Conservation (phyloP, 1,140 invertebrate genomes). For the Cyclina sinensis region DNA sequence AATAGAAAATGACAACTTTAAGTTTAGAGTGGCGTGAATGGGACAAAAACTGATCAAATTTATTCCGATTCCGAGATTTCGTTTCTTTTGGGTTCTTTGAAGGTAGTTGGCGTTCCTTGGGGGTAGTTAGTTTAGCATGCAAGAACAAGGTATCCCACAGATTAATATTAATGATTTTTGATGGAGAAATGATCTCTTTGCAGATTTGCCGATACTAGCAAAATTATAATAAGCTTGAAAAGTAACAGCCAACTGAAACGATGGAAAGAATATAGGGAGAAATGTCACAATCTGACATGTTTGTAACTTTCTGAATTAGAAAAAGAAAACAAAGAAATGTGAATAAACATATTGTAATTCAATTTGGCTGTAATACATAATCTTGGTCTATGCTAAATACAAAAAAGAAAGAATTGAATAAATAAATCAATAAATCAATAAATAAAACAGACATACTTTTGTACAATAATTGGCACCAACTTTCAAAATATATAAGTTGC, state of each 20-base stretch:
- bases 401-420: too few species aligned
- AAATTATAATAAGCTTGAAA: not conserved
- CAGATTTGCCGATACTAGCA: not conserved
- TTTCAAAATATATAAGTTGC: too few species aligned
- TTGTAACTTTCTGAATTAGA: too few species aligned
- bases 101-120: slow-evolving; percentile 7
- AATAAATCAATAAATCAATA: too few species aligned
- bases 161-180: slow-evolving; percentile 1
- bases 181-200: not conserved
- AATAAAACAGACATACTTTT: too few species aligned
- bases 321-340: too few species aligned
- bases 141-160: not conserved
- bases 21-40: slow-evolving; percentile 44
- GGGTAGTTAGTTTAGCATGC: not conserved
- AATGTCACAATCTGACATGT: too few species aligned
- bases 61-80: slow-evolving; percentile 32
- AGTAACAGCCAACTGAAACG: not conserved
- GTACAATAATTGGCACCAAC: too few species aligned
- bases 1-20: slow-evolving; percentile 44
- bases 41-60: slow-evolving; percentile 20
- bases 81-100: slow-evolving; percentile 20
- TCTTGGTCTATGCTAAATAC: too few species aligned
- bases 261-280: not conserved
- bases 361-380: too few species aligned
- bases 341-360: too few species aligned